These are phyloP conservation scores for Corythornis vintsioides DNA, from an alignment of 2,113 vertebrate genomes.

Conservation along the genomic window DNA sequence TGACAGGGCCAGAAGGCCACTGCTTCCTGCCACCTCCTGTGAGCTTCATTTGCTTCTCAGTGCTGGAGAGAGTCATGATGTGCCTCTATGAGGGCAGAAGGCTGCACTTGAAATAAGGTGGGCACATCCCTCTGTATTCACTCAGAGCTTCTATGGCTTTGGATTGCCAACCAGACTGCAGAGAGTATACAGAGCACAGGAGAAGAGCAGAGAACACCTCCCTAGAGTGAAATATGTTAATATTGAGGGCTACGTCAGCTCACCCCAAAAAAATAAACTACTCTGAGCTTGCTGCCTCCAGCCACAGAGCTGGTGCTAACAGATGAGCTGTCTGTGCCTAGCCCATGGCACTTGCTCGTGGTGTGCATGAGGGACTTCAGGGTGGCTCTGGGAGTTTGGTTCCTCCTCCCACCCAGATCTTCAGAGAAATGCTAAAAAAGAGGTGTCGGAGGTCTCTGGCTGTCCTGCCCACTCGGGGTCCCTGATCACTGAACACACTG, in stretches of 20 bases:
- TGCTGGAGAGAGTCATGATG: background rate
- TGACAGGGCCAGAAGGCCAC: background rate
- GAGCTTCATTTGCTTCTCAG: background rate
- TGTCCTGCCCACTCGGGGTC: background rate
- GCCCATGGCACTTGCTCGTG: fast-evolving
- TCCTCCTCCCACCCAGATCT: background rate
- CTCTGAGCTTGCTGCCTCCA: background rate
- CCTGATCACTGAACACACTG: background rate
- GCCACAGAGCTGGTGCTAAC: background rate
- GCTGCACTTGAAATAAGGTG: background rate
- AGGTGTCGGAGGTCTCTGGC: background rate
- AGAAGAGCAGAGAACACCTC: background rate
- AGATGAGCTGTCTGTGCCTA: background rate
- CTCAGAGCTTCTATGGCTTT: background rate
- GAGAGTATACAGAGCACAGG: background rate
- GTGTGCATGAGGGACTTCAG: background rate
- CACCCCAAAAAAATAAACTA: background rate
- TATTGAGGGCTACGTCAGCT: background rate
- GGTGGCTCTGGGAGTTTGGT: background rate
- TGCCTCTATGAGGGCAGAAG: background rate
- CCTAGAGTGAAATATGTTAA: background rate
- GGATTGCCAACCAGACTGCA: background rate
- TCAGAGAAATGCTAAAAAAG: background rate
- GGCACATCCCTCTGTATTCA: background rate
- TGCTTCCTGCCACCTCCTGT: background rate